These are phyloP conservation scores for Passerina amoena DNA, from an alignment of 2,113 vertebrate species.

Conservation along the genomic window DNA sequence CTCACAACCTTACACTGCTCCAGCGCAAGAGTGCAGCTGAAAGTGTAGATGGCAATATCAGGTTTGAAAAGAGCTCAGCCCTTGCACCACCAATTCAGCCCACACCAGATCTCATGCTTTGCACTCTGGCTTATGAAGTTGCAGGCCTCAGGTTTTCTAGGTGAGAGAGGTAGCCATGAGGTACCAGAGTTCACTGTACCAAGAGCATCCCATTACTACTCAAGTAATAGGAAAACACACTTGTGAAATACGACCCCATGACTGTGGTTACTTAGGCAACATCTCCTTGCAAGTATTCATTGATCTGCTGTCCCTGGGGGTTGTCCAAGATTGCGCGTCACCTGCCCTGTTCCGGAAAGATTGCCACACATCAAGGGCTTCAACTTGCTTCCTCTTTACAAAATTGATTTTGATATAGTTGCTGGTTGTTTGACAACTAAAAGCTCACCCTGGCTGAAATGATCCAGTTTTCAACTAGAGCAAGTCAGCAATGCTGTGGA, in stretches of 20 bases:
- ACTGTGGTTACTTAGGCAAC: slow-evolving; percentile 50
- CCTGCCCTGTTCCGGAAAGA: slow-evolving; percentile 22
- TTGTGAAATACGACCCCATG: slow-evolving; percentile 25
- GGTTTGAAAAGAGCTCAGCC: background rate
- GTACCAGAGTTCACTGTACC: background rate
- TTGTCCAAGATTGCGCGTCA: background rate
- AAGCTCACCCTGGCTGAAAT: background rate
- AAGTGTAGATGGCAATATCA: background rate
- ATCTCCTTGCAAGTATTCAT: slow-evolving; percentile 1
- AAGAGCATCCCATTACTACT: background rate
- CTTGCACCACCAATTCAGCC: background rate
- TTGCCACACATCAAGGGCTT: slow-evolving; percentile 28
- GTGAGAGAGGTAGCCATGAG: background rate
- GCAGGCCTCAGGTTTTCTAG: background rate
- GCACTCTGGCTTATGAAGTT: background rate
- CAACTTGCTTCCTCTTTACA: slow-evolving; percentile 43
- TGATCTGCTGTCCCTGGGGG: background rate
- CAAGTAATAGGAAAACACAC: background rate
- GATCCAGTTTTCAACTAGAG: background rate
- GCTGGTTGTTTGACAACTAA: background rate
- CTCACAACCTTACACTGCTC: background rate
- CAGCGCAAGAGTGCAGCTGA: background rate
- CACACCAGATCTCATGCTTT: background rate
- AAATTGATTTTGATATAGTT: background rate
- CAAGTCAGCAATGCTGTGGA: background rate